Percentiles rank a stretch among this genome's conserved stretches.
These are phyloP conservation scores for Boloria euphrosyne DNA, from an alignment of 2,888 invertebrate genomes.

Conservation along the genomic window DNA sequence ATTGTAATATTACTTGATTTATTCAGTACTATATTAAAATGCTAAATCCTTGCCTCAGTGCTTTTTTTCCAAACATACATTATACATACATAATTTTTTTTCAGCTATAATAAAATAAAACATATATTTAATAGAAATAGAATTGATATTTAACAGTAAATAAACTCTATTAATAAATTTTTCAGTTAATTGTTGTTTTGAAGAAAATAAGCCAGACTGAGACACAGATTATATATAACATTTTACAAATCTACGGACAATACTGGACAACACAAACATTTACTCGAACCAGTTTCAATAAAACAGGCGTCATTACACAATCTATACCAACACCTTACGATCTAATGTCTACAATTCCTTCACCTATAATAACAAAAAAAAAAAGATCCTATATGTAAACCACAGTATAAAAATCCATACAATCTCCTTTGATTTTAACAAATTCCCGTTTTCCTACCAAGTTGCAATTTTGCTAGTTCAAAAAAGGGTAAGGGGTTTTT, in stretches of 20 bases:
- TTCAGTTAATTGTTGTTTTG: too few relatives aligned
- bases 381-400: not conserved
- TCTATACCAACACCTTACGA: not conserved
- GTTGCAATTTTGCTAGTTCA: too few relatives aligned
- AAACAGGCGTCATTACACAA: not conserved
- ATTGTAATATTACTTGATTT: not conserved
- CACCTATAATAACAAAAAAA: slow-evolving; percentile 7
- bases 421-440: not conserved
- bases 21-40: not conserved
- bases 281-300: not conserved
- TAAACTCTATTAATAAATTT: too few relatives aligned
- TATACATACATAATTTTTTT: too few relatives aligned
- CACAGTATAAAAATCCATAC: not conserved
- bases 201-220: too few relatives aligned
- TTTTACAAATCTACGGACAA: slow-evolving; percentile 4
- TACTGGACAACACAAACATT: slow-evolving; percentile 14
- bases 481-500: too few relatives aligned
- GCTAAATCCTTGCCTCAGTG: too few relatives aligned
- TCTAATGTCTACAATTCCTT: slow-evolving; percentile 5
- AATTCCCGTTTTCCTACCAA: too few relatives aligned
- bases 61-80: not conserved
- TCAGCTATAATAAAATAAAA: too few relatives aligned
- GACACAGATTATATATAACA: too few relatives aligned
- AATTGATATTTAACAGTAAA: too few relatives aligned
- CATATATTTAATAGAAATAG: too few relatives aligned